phyloP scores from a whole-genome alignment of 1,140 invertebrate species.

The Neodiprion lecontei region DNA sequence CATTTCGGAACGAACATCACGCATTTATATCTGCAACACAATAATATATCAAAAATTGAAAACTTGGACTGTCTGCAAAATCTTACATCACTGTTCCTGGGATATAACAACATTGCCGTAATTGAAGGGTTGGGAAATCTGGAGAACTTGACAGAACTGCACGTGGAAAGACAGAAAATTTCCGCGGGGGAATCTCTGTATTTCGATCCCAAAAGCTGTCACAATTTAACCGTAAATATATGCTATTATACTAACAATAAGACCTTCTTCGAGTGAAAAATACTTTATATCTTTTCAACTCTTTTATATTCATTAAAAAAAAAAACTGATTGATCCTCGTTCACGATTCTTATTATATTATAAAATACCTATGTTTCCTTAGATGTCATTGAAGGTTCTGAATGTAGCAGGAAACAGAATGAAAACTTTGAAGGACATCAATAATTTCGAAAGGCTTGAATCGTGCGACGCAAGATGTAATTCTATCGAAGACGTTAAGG shows the following conservation, averaged over 20 bases:
- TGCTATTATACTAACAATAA: conserved; percentile 8
- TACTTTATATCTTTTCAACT: conserved; percentile 2
- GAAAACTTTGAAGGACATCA: conserved; percentile 50
- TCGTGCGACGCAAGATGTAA: conserved; percentile 61
- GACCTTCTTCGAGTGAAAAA: conserved; percentile 18
- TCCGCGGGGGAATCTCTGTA: conserved; percentile 65
- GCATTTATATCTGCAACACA: conserved; percentile 74
- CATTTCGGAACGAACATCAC: conserved; percentile 65
- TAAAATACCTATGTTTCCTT: conserved; percentile 53
- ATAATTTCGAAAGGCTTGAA: conserved; percentile 53
- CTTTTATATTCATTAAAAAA: conserved; percentile 8
- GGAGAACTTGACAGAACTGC: conserved; percentile 68
- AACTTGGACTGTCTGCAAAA: conserved; percentile 66
- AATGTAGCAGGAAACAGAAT: conserved; percentile 64
- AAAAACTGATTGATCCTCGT: conserved; percentile 43
- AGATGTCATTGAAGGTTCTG: conserved; percentile 58
- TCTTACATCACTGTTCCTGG: conserved; percentile 71
- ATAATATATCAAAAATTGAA: conserved; percentile 69
- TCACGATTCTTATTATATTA: conserved; percentile 54
- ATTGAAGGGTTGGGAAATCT: conserved; percentile 71
- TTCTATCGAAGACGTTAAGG: conserved; percentile 56
- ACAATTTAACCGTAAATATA: conserved; percentile 65
- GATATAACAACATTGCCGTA: conserved; percentile 71
- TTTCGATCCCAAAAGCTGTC: conserved; percentile 70
- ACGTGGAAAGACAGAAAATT: conserved; percentile 72